These are phyloP conservation scores for Leptopilina boulardi DNA, from an alignment of 1,140 invertebrate genomes.

Conservation along the genomic window DNA sequence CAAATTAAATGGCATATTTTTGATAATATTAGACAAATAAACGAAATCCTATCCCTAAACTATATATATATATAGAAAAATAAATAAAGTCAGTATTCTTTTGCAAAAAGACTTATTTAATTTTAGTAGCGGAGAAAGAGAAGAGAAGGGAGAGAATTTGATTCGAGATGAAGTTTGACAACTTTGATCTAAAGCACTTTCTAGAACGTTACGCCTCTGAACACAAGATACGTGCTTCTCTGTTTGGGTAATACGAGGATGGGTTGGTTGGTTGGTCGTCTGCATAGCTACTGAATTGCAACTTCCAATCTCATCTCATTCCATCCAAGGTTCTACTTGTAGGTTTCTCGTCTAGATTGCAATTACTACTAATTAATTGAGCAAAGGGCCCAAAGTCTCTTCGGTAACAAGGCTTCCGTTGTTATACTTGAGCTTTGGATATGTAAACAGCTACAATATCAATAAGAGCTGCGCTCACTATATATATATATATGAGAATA, in stretches of 20 bases:
- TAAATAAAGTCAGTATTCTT: no score
- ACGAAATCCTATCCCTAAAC: no score
- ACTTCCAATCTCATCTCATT: conserved; percentile 37
- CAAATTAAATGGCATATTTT: no score
- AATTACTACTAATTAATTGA: conserved; percentile 71
- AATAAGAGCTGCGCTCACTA: neutral
- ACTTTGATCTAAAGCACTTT: conserved; percentile 66
- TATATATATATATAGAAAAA: no score
- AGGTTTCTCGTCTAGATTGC: conserved; percentile 55
- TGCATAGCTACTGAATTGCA: conserved; percentile 33
- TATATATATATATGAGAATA: neutral
- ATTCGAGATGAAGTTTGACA: conserved; percentile 65
- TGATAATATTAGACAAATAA: no score
- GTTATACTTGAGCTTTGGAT: conserved; percentile 1
- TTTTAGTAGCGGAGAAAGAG: neutral
- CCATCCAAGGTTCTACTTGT: conserved; percentile 41
- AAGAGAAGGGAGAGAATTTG: conserved; percentile 19
- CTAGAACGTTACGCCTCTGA: conserved; percentile 50
- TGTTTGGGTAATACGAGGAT: conserved; percentile 36
- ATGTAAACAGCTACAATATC: conserved; percentile 25
- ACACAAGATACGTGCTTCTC: conserved; percentile 47
- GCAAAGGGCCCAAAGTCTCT: conserved; percentile 47
- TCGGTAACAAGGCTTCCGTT: neutral
- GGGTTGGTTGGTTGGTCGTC: conserved; percentile 2
- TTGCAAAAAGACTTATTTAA: neutral